Evolutionary conservation across 2,113 vertebrate genomes (phyloP).

Genomic region (Neomonachus schauinslandi): DNA sequence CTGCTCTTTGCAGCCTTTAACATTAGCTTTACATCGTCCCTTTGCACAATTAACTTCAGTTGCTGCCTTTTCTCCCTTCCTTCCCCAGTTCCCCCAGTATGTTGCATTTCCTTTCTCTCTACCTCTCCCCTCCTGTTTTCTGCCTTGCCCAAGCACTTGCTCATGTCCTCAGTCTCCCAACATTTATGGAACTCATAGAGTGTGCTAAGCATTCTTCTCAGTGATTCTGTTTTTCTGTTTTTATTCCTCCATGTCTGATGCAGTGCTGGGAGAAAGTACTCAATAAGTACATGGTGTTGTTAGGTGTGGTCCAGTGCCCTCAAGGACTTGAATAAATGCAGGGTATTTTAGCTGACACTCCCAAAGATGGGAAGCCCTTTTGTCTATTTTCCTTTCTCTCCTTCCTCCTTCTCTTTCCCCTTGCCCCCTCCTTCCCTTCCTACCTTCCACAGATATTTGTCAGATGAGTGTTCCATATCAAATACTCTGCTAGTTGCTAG

Average conservation of each 20-base stretch:
- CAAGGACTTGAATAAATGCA: neutral
- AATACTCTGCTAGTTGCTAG: neutral
- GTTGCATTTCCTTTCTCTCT: neutral
- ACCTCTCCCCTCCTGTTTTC: neutral
- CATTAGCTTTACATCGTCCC: neutral
- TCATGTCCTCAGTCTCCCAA: neutral
- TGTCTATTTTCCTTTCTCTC: neutral
- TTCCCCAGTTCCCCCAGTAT: fast-evolving
- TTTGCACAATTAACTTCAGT: neutral
- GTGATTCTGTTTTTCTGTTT: neutral
- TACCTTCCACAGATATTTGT: neutral
- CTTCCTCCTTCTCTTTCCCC: no score
- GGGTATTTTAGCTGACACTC: neutral
- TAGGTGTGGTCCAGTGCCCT: neutral
- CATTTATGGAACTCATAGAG: neutral
- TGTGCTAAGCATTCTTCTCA: neutral
- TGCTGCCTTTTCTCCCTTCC: neutral
- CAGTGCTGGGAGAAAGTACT: neutral
- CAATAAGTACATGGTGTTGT: neutral
- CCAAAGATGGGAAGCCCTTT: neutral
- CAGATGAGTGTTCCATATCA: neutral
- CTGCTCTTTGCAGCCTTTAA: neutral
- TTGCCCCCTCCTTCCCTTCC: neutral
- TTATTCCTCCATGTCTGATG: neutral
- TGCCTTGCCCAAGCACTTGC: neutral